Percentiles rank a stretch among this genome's conserved stretches.
phyloP scores from a whole-genome alignment of 2,888 invertebrate genomes.

The Lepas anatifera region DNA sequence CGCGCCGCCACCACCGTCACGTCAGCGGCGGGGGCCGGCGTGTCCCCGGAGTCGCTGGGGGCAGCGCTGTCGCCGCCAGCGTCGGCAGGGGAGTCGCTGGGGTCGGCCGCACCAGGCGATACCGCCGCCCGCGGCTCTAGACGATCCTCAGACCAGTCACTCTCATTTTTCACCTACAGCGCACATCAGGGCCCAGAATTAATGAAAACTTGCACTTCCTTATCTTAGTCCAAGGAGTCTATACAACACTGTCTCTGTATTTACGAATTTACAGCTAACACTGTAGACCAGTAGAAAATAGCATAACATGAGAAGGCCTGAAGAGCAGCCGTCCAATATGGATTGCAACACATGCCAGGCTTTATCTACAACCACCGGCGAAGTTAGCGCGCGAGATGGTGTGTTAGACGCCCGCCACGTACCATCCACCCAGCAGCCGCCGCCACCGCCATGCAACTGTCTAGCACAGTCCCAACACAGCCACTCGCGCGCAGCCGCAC shows the following conservation, averaged over 20 bases:
- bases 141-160: not conserved
- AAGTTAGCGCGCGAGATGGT: too few relatives aligned
- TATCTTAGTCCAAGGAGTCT: too few relatives aligned
- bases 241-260: too few relatives aligned
- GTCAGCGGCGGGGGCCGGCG: not conserved
- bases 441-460: not conserved
- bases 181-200: not conserved
- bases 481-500: not conserved
- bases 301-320: too few relatives aligned
- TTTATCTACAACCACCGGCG: too few relatives aligned
- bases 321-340: too few relatives aligned
- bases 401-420: too few relatives aligned
- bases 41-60: not conserved
- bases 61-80: not conserved
- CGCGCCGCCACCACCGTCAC: not conserved
- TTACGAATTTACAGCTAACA: too few relatives aligned
- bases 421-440: not conserved
- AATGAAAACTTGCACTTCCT: too few relatives aligned
- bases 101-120: not conserved
- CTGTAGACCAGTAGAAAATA: too few relatives aligned
- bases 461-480: not conserved
- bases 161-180: not conserved
- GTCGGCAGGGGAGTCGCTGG: not conserved
- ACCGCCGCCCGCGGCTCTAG: not conserved
- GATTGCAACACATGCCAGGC: too few relatives aligned